Percentiles rank a stretch among this genome's conserved stretches.
phyloP scores from a whole-genome alignment of 2,888 invertebrate species.

The Thera obeliscata region DNA sequence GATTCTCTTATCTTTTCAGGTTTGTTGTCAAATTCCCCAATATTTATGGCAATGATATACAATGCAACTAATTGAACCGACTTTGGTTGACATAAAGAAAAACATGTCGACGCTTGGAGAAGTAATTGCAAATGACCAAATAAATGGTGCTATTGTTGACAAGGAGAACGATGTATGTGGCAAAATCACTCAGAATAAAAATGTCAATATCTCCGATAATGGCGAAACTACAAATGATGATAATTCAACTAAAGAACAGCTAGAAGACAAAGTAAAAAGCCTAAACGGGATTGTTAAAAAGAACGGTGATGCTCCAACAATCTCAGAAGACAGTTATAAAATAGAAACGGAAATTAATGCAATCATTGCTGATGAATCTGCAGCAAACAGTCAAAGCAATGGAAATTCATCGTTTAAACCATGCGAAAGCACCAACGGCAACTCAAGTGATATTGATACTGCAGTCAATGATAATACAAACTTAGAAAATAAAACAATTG shows the following conservation, averaged over 20 bases:
- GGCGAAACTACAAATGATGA: slow-evolving; percentile 25
- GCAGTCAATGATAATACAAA: neutral
- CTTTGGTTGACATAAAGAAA: slow-evolving; percentile 52
- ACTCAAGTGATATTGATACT: neutral
- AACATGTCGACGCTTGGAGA: slow-evolving; percentile 68
- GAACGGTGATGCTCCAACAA: slow-evolving; percentile 21
- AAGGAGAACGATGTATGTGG: slow-evolving; percentile 43
- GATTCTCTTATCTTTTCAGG: slow-evolving; percentile 55
- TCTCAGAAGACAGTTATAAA: neutral
- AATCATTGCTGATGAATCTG: slow-evolving; percentile 1
- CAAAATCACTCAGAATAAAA: slow-evolving; percentile 12
- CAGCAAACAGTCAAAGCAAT: slow-evolving; percentile 18
- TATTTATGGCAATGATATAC: slow-evolving; percentile 61
- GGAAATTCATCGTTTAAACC: slow-evolving; percentile 1
- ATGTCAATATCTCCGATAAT: slow-evolving; percentile 2
- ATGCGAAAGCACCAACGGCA: slow-evolving; percentile 2
- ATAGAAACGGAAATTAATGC: neutral
- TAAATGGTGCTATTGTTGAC: slow-evolving; percentile 48
- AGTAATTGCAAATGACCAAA: slow-evolving; percentile 12
- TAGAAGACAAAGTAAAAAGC: slow-evolving; percentile 14
- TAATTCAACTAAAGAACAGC: slow-evolving; percentile 42
- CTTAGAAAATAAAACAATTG: neutral
- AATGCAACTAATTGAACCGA: slow-evolving; percentile 73
- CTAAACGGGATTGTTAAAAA: slow-evolving; percentile 32
- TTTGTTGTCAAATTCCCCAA: slow-evolving; percentile 43